Evolutionary conservation across 2,113 vertebrate genomes (phyloP), one percentile per base, ranked within the genome.

Genomic region (Arenaria interpres): DNA sequence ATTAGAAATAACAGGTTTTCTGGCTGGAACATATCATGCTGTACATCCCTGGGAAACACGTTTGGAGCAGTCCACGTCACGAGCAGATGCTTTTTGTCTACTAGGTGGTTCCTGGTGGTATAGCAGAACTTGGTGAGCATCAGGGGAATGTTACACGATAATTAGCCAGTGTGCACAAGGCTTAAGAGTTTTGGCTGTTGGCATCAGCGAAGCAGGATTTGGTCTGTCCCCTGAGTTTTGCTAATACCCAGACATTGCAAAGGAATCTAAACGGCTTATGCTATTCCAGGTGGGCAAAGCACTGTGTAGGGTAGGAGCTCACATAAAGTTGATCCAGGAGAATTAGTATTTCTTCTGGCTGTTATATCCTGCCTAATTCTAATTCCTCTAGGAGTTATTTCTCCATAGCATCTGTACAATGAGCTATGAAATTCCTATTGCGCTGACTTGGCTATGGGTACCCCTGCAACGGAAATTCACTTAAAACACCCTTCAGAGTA

Each of bases 241-340:
- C 63, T 94, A 96, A 96, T 94, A 76, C 85, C 50, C 90, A 80
- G 37, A 59, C 22, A 69, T 69, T 27, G 85, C 63, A 62, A 85
- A 89, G 72, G 72, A 93, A 86, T 77, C 77, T 51, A 60, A 93
- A 85, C 1, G 2, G 93, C 68, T 97, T 94, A 88, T 7, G 75
- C 67, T 93, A 88, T 86, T 96, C 90, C 95, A 96, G 93, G 93
- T 96, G 92, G 92, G 82, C 63, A 90, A 88, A 81, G 69, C 77
- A 56, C 74, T 59, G 85, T 7, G 85, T 84, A 93, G 96, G 88
- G 88, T 86, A 93, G 72, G 63, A 95, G 75, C 64, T 79, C 82
- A 88, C 46, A 77, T 37, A 62, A 79, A 79, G 50, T 93, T 1
- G 0, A 67, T 90, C 76, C 83, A 90, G 48, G 60, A 94, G 89